These are phyloP conservation scores for Calyptommatus sinebrachiatus DNA, from an alignment of 2,113 vertebrate genomes.

Conservation along the genomic window DNA sequence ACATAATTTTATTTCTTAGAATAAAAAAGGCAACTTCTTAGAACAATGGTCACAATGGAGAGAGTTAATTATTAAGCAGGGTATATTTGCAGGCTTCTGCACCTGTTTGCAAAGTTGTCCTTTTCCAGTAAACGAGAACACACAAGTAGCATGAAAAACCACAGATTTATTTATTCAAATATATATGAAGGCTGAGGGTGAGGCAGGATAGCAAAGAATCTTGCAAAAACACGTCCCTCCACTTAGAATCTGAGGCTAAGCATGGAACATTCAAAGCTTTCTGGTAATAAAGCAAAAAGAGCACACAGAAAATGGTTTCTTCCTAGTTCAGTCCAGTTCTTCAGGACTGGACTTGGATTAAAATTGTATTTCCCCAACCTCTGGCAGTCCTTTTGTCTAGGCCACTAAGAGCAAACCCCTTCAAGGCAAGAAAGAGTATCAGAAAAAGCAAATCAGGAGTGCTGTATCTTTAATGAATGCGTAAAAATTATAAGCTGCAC, in stretches of 20 bases:
- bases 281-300: too few relatives aligned
- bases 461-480: too few relatives aligned
- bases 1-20: not conserved
- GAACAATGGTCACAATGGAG: not conserved
- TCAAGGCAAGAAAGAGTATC: too few relatives aligned
- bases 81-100: not conserved
- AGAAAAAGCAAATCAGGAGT: too few relatives aligned
- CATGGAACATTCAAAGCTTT: not conserved
- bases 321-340: too few relatives aligned
- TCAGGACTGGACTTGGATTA: too few relatives aligned
- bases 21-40: not conserved
- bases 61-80: not conserved
- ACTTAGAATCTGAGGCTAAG: not conserved
- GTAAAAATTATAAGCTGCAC: too few relatives aligned
- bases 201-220: not conserved
- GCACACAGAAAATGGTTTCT: too few relatives aligned
- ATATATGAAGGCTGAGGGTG: not conserved
- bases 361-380: too few relatives aligned
- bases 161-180: slow-evolving; percentile 1
- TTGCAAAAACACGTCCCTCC: not conserved
- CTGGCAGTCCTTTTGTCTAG: too few relatives aligned
- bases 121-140: not conserved
- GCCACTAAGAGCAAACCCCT: too few relatives aligned
- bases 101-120: not conserved
- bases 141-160: not conserved